phyloP scores from a whole-genome alignment of 2,797 vertebrate species.

The Thripadectes ignobilis region DNA sequence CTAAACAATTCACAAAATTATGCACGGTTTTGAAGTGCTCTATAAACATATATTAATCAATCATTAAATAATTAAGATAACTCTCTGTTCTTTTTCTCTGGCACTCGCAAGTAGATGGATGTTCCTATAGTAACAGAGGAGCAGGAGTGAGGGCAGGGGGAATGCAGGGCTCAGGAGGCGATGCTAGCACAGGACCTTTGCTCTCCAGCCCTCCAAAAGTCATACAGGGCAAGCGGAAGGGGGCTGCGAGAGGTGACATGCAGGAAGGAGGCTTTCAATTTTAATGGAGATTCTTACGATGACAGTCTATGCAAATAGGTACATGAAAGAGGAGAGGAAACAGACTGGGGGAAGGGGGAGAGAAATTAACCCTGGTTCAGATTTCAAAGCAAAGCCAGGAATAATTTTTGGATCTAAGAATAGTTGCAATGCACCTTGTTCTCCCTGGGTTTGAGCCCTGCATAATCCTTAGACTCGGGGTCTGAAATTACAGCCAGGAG shows the following conservation, averaged over 20 bases:
- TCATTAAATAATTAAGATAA: conserved; percentile 52
- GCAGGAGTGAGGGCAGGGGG: neutral
- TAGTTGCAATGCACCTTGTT: conserved; percentile 51
- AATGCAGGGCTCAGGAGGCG: neutral
- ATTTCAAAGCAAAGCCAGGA: conserved; percentile 62
- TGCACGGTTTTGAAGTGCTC: neutral
- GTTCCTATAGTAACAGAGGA: conserved; percentile 2
- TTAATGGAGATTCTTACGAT: conserved; percentile 66
- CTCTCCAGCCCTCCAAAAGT: conserved; percentile 60
- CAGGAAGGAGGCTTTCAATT: conserved; percentile 70
- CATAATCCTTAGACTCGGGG: neutral
- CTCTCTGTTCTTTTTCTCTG: conserved; percentile 45
- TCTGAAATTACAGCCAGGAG: neutral
- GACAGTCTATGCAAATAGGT: conserved; percentile 68
- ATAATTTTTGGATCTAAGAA: conserved; percentile 59
- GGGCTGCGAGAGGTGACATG: conserved; percentile 55
- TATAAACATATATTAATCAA: conserved; percentile 34
- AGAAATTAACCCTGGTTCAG: conserved; percentile 56
- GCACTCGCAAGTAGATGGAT: conserved; percentile 4
- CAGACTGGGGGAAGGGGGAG: conserved; percentile 37
- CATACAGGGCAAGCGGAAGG: conserved; percentile 55
- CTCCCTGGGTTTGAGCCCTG: neutral
- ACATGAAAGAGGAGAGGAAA: conserved; percentile 68
- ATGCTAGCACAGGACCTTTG: conserved; percentile 35
- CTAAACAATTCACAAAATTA: conserved; percentile 32